Base-by-base conservation (phyloP, 1,140 invertebrate species). In the Caenorhabditis tropicalis region DNA sequence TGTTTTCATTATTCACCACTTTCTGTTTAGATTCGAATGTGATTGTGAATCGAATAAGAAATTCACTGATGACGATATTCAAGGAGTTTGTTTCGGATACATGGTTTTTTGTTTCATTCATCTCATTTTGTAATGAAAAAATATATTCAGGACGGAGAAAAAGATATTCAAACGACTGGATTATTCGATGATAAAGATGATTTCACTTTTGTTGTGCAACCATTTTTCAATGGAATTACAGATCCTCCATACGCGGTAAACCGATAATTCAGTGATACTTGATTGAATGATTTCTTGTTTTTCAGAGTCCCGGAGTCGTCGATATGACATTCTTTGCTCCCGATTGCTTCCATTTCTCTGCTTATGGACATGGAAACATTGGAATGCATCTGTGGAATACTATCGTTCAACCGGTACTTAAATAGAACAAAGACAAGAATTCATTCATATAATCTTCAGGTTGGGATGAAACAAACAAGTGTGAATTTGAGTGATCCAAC, bases 351-450 rank as follows among this genome's bases (percentile, higher is more conserved):
- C 95, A 95, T 88, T 92, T 94, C 1, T 94, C 94, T 89, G 93
- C 94, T 87, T 94, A 93, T 81, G 92, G 92, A 15, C 93, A 95
- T 85, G 93, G 94, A 1, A 90, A 89, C 89, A 92, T 93, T 43
- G 94, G 94, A 1, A 95, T 94, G 90, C 92, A 94, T 56, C 90
- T 95, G 0, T 95, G 94, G 94, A 95, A 95, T 90, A 95, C 95
- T 87, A 92, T 95, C 86, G 87, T 95, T 43, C 93, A 95, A 90
- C 94, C 94, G 15, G 93, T 94, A 1, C 93, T 81, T 95, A 95
- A 88, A 93, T 93, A 2, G 91, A 92, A 48, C 90, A n/a, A n/a
- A n/a, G n/a, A n/a, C n/a, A n/a, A n/a, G n/a, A n/a, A n/a, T n/a
- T n/a, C n/a, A n/a, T n/a, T n/a, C n/a, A n/a, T n/a, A n/a, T n/a